Evolutionary conservation across 2,888 invertebrate genomes (phyloP).

Genomic region (Dromius quadrimaculatus): DNA sequence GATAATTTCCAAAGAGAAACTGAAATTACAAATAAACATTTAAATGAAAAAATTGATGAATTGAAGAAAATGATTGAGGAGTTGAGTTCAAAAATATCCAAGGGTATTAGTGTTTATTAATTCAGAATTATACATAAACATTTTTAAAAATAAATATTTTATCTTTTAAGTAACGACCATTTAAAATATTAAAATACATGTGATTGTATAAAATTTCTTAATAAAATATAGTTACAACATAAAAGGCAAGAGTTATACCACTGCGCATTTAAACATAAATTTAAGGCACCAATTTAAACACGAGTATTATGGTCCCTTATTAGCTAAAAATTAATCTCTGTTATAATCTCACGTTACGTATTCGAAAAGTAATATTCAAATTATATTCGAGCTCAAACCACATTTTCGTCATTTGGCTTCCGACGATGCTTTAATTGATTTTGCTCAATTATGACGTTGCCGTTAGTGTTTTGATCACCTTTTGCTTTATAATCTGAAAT

Average conservation of each 20-base stretch:
- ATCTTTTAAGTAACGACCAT: conserved; percentile 20
- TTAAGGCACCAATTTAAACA: conserved; percentile 48
- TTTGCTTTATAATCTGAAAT: conserved; percentile 8
- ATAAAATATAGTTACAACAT: conserved; percentile 42
- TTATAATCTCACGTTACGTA: conserved; percentile 36
- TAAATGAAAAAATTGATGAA: conserved; percentile 36
- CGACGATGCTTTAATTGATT: conserved; percentile 28
- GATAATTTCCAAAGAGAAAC: conserved; percentile 26
- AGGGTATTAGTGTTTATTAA: conserved; percentile 26
- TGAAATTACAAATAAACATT: conserved; percentile 17
- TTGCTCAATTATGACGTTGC: conserved; percentile 1
- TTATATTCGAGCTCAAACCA: conserved; percentile 17
- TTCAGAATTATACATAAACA: conserved; percentile 13
- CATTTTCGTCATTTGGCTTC: conserved; percentile 33
- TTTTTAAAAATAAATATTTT: conserved; percentile 21
- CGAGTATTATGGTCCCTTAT: conserved; percentile 40
- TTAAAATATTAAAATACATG: conserved; percentile 12
- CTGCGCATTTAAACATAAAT: conserved; percentile 37
- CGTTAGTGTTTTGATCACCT: conserved; percentile 33
- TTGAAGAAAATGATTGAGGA: conserved; percentile 39
- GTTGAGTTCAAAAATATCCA: conserved; percentile 11
- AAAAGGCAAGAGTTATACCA: conserved; percentile 46
- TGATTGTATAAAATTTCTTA: conserved; percentile 39
- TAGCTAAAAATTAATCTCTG: conserved; percentile 23
- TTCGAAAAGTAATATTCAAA: not conserved